Evolutionary conservation across 2,888 invertebrate species (phyloP).

Genomic region (Idaea dimidiata): DNA sequence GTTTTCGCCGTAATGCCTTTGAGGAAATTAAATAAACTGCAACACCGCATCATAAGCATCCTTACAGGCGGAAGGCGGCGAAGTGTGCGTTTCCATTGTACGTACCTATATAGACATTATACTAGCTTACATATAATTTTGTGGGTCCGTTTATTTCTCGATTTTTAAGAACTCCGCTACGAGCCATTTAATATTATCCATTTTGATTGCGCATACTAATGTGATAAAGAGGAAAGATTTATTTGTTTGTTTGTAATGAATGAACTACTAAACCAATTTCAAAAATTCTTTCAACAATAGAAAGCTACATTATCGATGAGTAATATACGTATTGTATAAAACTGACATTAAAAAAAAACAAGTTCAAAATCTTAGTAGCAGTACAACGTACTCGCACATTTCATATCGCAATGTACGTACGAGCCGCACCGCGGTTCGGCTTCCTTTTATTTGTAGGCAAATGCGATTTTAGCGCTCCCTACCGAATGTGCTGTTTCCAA

Average conservation of each 20-base stretch:
- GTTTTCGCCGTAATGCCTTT: slow-evolving; percentile 75
- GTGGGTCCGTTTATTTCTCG: too few species aligned
- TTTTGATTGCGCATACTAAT: too few species aligned
- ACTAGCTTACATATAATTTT: too few species aligned
- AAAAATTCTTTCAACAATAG: too few species aligned
- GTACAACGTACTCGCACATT: slow-evolving; percentile 37
- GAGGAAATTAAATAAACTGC: slow-evolving; percentile 79
- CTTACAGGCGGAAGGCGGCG: slow-evolving; percentile 43
- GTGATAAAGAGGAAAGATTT: too few species aligned
- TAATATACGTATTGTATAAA: too few species aligned
- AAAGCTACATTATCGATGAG: too few species aligned
- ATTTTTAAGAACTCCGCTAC: too few species aligned
- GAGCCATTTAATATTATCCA: too few species aligned
- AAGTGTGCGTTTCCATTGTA: slow-evolving; percentile 32
- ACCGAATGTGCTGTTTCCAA: slow-evolving; percentile 24
- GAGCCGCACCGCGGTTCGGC: slow-evolving; percentile 40
- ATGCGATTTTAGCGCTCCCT: slow-evolving; percentile 56
- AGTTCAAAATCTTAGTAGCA: slow-evolving; percentile 9
- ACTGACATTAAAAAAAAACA: too few species aligned
- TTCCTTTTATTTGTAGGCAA: slow-evolving; percentile 67
- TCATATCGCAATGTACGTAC: slow-evolving; percentile 42
- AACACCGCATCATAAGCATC: slow-evolving; percentile 74
- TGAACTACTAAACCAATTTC: too few species aligned
- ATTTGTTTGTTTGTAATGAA: too few species aligned
- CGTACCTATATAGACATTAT: not conserved